These are phyloP conservation scores for Microctenopoma steveboyesi DNA, from an alignment of 2,797 vertebrate species.

Conservation along the genomic window DNA sequence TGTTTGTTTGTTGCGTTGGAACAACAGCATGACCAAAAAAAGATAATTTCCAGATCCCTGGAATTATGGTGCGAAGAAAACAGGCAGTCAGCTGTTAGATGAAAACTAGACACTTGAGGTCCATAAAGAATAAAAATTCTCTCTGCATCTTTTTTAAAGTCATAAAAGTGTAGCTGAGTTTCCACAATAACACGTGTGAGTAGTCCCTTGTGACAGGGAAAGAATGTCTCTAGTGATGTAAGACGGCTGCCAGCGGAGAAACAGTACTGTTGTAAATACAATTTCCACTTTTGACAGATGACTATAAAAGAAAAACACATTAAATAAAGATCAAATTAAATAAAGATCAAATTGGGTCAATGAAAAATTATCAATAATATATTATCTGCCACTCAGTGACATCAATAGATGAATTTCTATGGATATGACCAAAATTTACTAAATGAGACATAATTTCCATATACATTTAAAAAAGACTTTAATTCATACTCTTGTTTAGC, in stretches of 20 bases:
- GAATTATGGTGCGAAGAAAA: slow-evolving; percentile 42
- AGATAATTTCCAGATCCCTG: slow-evolving; percentile 38
- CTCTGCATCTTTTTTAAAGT: background rate
- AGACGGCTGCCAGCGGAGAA: slow-evolving; percentile 1
- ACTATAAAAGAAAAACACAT: background rate
- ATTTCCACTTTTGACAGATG: background rate
- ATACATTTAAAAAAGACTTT: slow-evolving; percentile 5
- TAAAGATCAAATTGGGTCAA: background rate
- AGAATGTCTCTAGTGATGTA: slow-evolving; percentile 51
- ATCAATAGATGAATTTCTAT: no score
- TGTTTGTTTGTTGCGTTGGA: slow-evolving; percentile 23
- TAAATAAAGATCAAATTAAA: background rate
- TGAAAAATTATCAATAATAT: no score
- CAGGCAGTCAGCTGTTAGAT: slow-evolving; percentile 37
- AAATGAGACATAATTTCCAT: background rate
- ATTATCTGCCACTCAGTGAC: no score
- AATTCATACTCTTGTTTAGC: slow-evolving; percentile 18
- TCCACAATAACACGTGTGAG: slow-evolving; percentile 57
- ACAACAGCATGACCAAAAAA: slow-evolving; percentile 33
- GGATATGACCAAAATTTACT: background rate
- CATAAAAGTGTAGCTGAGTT: slow-evolving; percentile 33
- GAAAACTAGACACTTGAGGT: slow-evolving; percentile 45
- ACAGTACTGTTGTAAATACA: slow-evolving; percentile 9
- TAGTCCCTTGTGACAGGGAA: slow-evolving; percentile 31
- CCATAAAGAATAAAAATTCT: slow-evolving; percentile 18